Base-by-base conservation (phyloP, 2,888 invertebrate genomes). In the Drosophila recens region DNA sequence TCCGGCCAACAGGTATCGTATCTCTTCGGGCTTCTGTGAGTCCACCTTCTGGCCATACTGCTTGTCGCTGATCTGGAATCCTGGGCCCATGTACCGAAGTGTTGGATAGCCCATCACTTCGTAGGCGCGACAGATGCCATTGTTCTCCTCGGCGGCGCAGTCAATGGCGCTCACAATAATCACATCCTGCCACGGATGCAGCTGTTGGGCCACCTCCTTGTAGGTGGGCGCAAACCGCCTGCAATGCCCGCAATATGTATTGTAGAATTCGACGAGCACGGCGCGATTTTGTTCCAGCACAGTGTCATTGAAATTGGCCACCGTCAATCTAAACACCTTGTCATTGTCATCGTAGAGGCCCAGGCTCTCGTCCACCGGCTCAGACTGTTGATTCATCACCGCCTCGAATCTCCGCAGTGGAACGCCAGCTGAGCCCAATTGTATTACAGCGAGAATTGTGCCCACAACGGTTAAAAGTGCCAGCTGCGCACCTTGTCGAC, bases 181-280 rank as follows among this genome's bases (percentile, higher is more conserved):
- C 0, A 97, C 93, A 81, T 95, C 94, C 70, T 94, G 94, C 98
- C 98, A 98, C 33, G 93, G 91, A 53, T 92, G 87, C 53, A 96
- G 92, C 84, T 96, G 94, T 9, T 94, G 93, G 0, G 97, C 98
- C 52, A 98, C 92, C 20, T 94, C 93, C 92, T 97, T 98, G 94
- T 96, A 99, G 43, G 94, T 95, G 0, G 98, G 98, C 0, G 98
- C 97, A 93, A 98, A 99, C 30, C 96, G 93, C 82, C 96, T 95
- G 91, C 99, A 99, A 23, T 87, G 98, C 0, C 99, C 99, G 92
- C 99, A 99, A 95, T 97, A 99, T 87, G 97, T 97, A 92, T 97
- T 98, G 92, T 98, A 99, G 94, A 99, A 99, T 92, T 98, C 97
- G 3, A 99, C 95, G 3, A 98, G 90, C 93, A 96, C 95, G 1